Percentiles rank a stretch among this genome's conserved stretches.
Conservation (phyloP, 1,140 invertebrate genomes). For the Trichogramma pretiosum region DNA sequence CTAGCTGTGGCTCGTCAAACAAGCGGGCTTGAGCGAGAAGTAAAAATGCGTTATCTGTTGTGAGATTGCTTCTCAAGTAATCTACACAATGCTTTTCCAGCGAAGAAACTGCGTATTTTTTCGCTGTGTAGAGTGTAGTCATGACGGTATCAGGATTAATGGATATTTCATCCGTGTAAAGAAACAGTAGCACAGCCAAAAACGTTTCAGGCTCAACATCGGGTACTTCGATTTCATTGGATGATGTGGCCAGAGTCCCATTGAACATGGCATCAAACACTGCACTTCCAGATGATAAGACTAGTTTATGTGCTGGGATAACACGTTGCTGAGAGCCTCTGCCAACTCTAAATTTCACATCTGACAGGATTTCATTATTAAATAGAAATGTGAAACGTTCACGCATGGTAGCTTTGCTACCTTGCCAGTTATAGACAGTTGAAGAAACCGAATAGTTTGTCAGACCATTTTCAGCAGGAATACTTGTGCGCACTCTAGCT, state of each 20-base stretch:
- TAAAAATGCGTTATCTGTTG: constrained; percentile 79
- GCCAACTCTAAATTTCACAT: constrained; percentile 74
- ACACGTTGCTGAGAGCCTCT: constrained; percentile 58
- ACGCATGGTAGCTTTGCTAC: constrained; percentile 64
- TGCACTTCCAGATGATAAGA: constrained; percentile 71
- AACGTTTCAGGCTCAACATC: constrained; percentile 77
- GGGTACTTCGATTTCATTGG: constrained; percentile 69
- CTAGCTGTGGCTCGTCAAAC: constrained; percentile 74
- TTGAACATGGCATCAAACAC: constrained; percentile 88
- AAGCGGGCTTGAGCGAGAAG: constrained; percentile 69
- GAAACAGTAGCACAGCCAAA: constrained; percentile 60
- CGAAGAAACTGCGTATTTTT: constrained; percentile 78
- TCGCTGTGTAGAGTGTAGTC: constrained; percentile 78
- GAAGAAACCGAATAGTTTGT: constrained; percentile 17
- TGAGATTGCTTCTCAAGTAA: constrained; percentile 71
- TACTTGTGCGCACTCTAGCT: constrained; percentile 23
- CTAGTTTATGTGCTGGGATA: constrained; percentile 78
- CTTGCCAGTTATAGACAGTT: constrained; percentile 55
- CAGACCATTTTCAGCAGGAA: constrained; percentile 24
- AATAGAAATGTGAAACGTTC: constrained; percentile 71
- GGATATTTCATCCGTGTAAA: constrained; percentile 78
- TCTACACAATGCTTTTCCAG: constrained; percentile 79
- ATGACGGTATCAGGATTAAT: constrained; percentile 81
- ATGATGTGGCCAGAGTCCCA: constrained; percentile 57
- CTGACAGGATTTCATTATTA: constrained; percentile 72